A percentile compares a stretch with the other conserved stretches of the same genome.
Conservation (phyloP, 2,113 vertebrate species). For the Hippocampus abdominalis region DNA sequence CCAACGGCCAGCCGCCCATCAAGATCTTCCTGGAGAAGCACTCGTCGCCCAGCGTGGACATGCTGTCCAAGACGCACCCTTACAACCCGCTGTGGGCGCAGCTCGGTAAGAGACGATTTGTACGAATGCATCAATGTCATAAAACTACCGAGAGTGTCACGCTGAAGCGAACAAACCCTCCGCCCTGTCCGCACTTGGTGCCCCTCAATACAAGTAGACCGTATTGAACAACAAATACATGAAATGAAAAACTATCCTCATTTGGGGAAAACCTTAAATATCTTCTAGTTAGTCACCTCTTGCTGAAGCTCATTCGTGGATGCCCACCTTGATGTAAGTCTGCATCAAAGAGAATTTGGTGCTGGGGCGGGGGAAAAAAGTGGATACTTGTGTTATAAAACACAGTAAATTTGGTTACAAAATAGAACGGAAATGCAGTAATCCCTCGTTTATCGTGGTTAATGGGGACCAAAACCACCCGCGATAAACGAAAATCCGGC, state of each 20-base stretch:
- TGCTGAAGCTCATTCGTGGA: background rate
- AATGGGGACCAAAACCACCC: too few relatives aligned
- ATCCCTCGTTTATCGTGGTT: too few relatives aligned
- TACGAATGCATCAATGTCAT: background rate
- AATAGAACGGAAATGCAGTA: too few relatives aligned
- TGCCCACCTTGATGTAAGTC: background rate
- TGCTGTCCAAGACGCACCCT: conserved; percentile 95
- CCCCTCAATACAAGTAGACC: too few relatives aligned
- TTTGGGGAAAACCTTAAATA: background rate
- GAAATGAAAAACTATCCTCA: too few relatives aligned
- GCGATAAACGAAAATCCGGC: too few relatives aligned
- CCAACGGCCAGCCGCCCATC: conserved; percentile 95
- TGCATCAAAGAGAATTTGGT: too few relatives aligned
- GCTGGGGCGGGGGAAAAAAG: too few relatives aligned
- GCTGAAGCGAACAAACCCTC: background rate
- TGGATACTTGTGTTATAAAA: too few relatives aligned
- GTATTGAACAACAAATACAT: too few relatives aligned
- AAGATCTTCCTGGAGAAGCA: conserved; percentile 98
- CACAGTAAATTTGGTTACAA: too few relatives aligned
- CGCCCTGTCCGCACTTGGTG: too few relatives aligned
- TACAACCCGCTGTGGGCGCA: conserved; percentile 99
- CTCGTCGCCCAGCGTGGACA: conserved; percentile 94
- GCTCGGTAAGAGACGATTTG: conserved; percentile 75
- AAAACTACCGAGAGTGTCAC: background rate
- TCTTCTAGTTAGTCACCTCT: background rate